Evolutionary conservation across 2,797 vertebrate species (phyloP).

Genomic region (Yasuhikotakia modesta): DNA sequence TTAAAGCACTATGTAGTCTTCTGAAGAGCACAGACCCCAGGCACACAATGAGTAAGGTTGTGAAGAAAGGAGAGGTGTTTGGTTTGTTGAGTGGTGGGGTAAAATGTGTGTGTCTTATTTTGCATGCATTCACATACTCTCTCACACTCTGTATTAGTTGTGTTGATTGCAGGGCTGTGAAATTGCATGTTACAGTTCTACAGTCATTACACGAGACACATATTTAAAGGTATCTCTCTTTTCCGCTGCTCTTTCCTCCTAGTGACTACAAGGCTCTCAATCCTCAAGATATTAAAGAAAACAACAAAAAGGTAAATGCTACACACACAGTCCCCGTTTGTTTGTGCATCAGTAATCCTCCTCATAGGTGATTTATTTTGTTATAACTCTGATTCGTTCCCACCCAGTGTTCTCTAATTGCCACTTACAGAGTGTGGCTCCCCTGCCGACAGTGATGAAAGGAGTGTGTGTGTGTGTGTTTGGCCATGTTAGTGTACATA

Average conservation of each 20-base stretch:
- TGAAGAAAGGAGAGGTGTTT: constrained; percentile 2
- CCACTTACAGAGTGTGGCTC: constrained; percentile 63
- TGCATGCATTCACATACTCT: constrained; percentile 16
- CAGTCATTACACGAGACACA: too few species aligned
- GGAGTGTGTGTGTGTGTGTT: constrained; percentile 54
- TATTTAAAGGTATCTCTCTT: too few species aligned
- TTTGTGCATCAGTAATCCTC: constrained; percentile 47
- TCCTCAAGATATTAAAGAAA: too few species aligned
- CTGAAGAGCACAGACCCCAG: constrained; percentile 20
- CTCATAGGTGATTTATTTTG: constrained; percentile 52
- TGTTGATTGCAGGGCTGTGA: too few species aligned
- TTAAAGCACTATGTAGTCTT: background rate
- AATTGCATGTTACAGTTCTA: too few species aligned
- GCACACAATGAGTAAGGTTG: background rate
- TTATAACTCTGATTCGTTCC: constrained; percentile 52
- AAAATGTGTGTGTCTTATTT: constrained; percentile 46
- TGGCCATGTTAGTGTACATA: constrained; percentile 26
- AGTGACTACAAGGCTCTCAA: too few species aligned
- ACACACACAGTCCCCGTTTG: constrained; percentile 16
- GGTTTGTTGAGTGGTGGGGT: constrained; percentile 35
- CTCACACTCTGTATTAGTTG: constrained; percentile 53
- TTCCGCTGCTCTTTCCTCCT: too few species aligned
- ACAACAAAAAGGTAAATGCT: too few species aligned
- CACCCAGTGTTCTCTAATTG: constrained; percentile 68
- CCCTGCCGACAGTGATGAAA: constrained; percentile 62